A percentile compares a stretch with the other conserved stretches of the same genome.
phyloP scores from a whole-genome alignment of 2,113 vertebrate species.

The Xyliphius kryptos region DNA sequence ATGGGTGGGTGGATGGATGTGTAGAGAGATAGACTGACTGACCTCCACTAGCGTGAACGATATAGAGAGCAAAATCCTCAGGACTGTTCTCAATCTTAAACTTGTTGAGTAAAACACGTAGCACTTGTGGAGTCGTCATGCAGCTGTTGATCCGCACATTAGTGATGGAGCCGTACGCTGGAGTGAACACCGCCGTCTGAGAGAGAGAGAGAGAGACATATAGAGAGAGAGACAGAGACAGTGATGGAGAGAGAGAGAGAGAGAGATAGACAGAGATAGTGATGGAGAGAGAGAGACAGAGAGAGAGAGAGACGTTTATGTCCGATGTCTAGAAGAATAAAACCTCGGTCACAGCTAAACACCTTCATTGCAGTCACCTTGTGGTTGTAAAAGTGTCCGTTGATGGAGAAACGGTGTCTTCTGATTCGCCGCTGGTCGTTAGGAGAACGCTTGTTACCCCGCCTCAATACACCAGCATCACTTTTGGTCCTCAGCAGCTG shows the following conservation, averaged over 20 bases:
- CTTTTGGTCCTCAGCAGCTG: constrained; percentile 91
- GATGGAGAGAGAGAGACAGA: too few species aligned
- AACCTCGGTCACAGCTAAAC: too few species aligned
- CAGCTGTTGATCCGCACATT: constrained; percentile 95
- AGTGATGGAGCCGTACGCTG: constrained; percentile 83
- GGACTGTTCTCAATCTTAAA: constrained; percentile 96
- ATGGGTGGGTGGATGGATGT: too few species aligned
- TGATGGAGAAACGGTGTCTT: constrained; percentile 93
- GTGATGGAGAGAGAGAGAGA: too few species aligned
- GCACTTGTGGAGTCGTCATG: constrained; percentile 88
- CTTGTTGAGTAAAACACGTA: constrained; percentile 91
- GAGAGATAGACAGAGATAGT: too few species aligned
- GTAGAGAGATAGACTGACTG: too few species aligned
- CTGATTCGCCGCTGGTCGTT: constrained; percentile 84
- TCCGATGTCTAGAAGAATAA: too few species aligned
- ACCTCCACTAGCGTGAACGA: constrained; percentile 90
- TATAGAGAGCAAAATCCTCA: constrained; percentile 86
- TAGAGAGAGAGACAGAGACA: neutral
- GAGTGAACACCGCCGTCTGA: constrained; percentile 91
- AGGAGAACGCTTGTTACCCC: constrained; percentile 74
- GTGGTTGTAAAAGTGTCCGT: constrained; percentile 96
- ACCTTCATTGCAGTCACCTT: constrained; percentile 80
- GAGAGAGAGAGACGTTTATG: too few species aligned
- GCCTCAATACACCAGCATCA: constrained; percentile 78
- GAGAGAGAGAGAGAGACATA: neutral